Evolutionary conservation across 2,113 vertebrate genomes (phyloP).

Genomic region (Pseudopipra pipra): DNA sequence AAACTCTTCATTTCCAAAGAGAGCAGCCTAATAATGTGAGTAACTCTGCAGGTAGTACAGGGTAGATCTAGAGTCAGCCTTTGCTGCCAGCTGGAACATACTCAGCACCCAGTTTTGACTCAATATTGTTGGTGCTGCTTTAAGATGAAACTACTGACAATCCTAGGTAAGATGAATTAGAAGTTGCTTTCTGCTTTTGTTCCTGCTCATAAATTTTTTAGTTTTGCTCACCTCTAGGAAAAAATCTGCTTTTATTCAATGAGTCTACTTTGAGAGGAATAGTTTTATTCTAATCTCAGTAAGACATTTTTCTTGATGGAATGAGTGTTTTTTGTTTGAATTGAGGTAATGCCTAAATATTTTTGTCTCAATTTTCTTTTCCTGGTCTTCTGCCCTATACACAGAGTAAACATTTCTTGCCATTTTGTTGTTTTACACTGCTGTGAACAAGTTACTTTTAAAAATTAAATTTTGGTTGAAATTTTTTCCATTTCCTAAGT

Average conservation of each 20-base stretch:
- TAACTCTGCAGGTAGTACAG: neutral
- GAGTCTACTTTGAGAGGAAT: neutral
- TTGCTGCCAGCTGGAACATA: neutral
- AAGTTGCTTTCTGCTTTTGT: neutral
- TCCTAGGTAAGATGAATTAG: neutral
- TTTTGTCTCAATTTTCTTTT: neutral
- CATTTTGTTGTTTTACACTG: neutral
- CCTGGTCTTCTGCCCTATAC: neutral
- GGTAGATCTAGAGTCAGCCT: neutral
- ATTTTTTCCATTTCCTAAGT: neutral
- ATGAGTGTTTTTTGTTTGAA: neutral
- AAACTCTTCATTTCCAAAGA: neutral
- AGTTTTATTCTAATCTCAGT: neutral
- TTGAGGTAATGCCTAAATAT: neutral
- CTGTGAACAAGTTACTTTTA: neutral
- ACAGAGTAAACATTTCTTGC: neutral
- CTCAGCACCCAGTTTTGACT: neutral
- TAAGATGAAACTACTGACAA: neutral
- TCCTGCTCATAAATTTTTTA: neutral
- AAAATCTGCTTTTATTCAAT: neutral
- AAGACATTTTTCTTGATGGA: neutral
- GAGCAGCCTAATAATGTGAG: neutral
- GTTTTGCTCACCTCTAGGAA: neutral
- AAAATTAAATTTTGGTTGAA: neutral
- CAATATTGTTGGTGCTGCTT: neutral